Evolutionary conservation across 2,888 invertebrate species (phyloP).

Genomic region (Drosophila rellima): DNA sequence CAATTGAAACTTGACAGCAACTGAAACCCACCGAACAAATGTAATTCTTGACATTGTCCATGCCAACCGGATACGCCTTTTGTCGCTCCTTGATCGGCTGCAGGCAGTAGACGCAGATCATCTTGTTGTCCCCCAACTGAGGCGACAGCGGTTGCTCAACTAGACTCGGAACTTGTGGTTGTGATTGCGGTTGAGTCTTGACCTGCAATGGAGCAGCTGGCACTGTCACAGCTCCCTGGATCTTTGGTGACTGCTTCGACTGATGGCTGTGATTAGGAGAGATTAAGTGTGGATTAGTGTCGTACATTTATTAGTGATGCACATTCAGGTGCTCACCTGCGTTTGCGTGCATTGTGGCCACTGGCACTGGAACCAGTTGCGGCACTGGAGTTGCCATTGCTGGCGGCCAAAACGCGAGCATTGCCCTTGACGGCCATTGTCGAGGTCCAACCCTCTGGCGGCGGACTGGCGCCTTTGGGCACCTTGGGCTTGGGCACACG

Average conservation of each 20-base stretch:
- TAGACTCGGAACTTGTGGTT: neutral
- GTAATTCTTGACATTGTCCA: conserved; percentile 3
- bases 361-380: conserved; percentile 25
- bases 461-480: conserved; percentile 88
- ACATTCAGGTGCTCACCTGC: conserved; percentile 38
- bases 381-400: conserved; percentile 42
- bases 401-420: conserved; percentile 68
- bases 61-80: conserved; percentile 3
- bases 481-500: conserved; percentile 88
- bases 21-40: conserved; percentile 22
- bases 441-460: conserved; percentile 84
- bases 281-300: too few relatives aligned
- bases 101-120: conserved; percentile 32
- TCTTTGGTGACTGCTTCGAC: conserved; percentile 14
- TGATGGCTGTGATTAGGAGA: conserved; percentile 2
- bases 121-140: neutral
- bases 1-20: neutral
- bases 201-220: neutral
- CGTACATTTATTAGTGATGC: too few relatives aligned
- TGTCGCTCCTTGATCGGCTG: conserved; percentile 19
- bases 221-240: neutral
- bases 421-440: conserved; percentile 84
- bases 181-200: neutral
- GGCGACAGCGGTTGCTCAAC: neutral
- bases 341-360: conserved; percentile 39